phyloP scores from a whole-genome alignment of 2,888 invertebrate species.

The Drosophila birchii region DNA sequence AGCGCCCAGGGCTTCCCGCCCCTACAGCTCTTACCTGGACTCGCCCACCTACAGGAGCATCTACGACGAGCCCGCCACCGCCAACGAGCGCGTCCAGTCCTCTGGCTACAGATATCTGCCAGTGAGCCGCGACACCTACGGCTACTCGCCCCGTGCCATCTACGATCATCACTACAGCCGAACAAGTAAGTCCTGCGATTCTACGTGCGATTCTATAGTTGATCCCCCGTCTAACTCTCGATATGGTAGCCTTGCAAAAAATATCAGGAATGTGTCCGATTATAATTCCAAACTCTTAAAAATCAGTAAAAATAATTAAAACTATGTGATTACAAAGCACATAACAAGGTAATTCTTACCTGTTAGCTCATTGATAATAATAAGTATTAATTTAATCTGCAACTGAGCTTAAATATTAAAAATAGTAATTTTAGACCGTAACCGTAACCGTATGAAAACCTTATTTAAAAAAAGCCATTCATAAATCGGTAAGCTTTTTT shows the following conservation, averaged over 20 bases:
- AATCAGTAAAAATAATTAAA: not conserved
- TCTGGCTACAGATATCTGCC: constrained; percentile 96
- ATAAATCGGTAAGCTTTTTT: too few relatives aligned
- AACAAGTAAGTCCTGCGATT: constrained; percentile 90
- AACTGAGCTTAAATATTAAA: too few relatives aligned
- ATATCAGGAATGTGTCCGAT: not conserved
- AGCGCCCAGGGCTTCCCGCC: constrained; percentile 89
- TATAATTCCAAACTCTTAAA: not conserved
- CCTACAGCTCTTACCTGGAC: constrained; percentile 89
- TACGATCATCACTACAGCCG: constrained; percentile 94
- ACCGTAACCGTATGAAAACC: too few relatives aligned
- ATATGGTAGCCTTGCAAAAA: constrained; percentile 16
- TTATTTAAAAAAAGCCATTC: too few relatives aligned
- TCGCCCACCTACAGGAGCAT: constrained; percentile 93
- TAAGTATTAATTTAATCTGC: too few relatives aligned
- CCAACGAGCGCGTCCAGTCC: constrained; percentile 93
- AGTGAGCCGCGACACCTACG: constrained; percentile 95
- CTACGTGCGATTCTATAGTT: constrained; percentile 57
- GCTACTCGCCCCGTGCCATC: constrained; percentile 94
- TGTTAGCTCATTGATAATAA: not conserved
- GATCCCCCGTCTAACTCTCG: constrained; percentile 50
- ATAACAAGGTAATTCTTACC: not conserved
- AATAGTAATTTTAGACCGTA: too few relatives aligned
- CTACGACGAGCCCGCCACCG: constrained; percentile 92
- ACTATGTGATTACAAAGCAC: not conserved